A percentile compares a stretch with the other conserved stretches of the same genome.
Evolutionary conservation across 2,797 vertebrate species (phyloP).

Genomic region (Garrulus glandarius): DNA sequence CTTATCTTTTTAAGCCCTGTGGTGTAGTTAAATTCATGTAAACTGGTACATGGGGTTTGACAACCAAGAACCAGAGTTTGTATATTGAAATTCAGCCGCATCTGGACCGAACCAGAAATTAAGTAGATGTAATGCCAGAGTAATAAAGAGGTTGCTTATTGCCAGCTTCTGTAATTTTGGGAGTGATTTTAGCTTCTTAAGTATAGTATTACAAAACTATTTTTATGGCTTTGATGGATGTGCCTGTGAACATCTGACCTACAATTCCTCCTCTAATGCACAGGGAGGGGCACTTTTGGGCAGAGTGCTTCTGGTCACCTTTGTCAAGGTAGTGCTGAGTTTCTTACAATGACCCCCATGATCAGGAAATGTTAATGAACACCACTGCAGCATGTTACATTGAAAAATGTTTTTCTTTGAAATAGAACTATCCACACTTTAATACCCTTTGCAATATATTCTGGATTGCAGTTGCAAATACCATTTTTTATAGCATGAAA

Average conservation of each 20-base stretch:
- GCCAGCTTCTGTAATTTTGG: background rate
- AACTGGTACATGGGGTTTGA: background rate
- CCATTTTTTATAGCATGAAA: background rate
- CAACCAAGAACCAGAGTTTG: background rate
- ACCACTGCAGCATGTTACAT: background rate
- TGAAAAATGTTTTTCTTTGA: background rate
- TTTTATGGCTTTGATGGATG: background rate
- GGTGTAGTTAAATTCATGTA: background rate
- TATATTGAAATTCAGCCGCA: background rate
- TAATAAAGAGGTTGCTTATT: background rate
- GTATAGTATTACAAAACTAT: background rate
- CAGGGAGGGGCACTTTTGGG: background rate
- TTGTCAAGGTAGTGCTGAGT: conserved; percentile 5
- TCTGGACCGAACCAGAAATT: background rate
- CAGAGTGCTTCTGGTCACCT: conserved; percentile 38
- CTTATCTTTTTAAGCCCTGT: background rate
- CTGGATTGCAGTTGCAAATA: background rate
- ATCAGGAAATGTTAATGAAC: background rate
- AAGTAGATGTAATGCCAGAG: background rate
- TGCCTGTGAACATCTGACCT: background rate
- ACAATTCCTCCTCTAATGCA: conserved; percentile 14
- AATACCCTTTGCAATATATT: background rate
- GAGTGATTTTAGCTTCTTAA: background rate
- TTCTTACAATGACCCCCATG: background rate
- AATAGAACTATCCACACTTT: background rate